Base-by-base conservation (phyloP, 2,113 vertebrate species). In the Phasianus colchicus region DNA sequence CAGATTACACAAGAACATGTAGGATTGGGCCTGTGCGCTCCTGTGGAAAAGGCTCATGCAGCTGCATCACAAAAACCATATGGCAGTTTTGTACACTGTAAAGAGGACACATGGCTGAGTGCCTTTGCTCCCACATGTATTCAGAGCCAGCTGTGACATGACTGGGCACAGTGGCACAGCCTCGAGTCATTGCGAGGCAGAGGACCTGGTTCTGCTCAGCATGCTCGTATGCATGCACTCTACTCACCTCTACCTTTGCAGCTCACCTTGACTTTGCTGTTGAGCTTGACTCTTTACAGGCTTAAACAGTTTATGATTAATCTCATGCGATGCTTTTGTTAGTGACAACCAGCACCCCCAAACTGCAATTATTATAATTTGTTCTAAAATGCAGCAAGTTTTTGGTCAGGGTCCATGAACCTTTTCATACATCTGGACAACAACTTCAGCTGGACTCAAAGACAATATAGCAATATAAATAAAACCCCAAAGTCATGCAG, bases 221-320 rank as follows among this genome's bases (percentile, higher is more conserved):
- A 38, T 0, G 0, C 90, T 40, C 30, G 9, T 47, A 1, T 11
- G 54, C 38, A 52, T 0, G 1, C 22, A 16, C 21, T 77, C 45
- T 64, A 19, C 38, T 88, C 52, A 48, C 10, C 21, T 67, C 45
- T 38, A 29, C 38, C 69, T 58, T 38, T 81, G 21, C 1, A 2
- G 36, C 74, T 80, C 42, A 34, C 11, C 50, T 66, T 1, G 4
- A 74, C 60, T 77, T 25, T 67, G 50, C 50, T 66, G 2, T 85
- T 83, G n/a, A 42, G 6, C 38, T 47, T 17, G n/a, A 38, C 69
- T 48, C 36, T 70, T 76, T 83, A 9, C 42, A 32, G n/a, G 43
- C 38, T 43, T 22, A 18, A 70, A 58, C 7, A 61, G 24, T 3
- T 77, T 70, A 54, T 30, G 36, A 73, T 70, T 83, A 54, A 88